phyloP scores from a whole-genome alignment of 2,888 invertebrate species.

The Ectropis crepuscularia region DNA sequence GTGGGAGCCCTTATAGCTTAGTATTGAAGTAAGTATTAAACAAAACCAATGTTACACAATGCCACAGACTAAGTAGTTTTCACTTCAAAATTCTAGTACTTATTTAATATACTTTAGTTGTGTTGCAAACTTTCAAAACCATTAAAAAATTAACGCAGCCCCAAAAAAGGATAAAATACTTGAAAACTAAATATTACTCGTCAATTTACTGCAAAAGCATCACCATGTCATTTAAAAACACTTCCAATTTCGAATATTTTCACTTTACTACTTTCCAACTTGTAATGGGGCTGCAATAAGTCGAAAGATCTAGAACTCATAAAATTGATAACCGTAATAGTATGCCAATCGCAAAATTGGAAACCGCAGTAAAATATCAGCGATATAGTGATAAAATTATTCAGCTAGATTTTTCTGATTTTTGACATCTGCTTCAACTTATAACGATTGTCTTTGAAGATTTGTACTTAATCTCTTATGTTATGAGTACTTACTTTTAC shows the following conservation, averaged over 20 bases:
- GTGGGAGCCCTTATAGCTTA: too few relatives aligned
- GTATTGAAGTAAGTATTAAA: too few relatives aligned
- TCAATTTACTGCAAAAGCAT: constrained; percentile 22
- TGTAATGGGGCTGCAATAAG: constrained; percentile 28
- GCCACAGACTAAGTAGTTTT: too few relatives aligned
- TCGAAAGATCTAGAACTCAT: constrained; percentile 21
- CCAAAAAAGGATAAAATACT: not conserved
- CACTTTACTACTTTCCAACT: constrained; percentile 28
- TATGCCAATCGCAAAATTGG: constrained; percentile 29
- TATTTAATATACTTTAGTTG: too few relatives aligned
- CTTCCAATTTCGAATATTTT: constrained; percentile 27
- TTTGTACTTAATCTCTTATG: too few relatives aligned
- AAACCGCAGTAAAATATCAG: constrained; percentile 22
- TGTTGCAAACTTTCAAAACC: too few relatives aligned
- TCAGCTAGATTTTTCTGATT: not conserved
- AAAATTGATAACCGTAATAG: constrained; percentile 29
- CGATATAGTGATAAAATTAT: constrained; percentile 7
- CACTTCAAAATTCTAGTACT: too few relatives aligned
- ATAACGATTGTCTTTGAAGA: too few relatives aligned
- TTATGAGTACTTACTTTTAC: too few relatives aligned
- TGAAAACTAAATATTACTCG: constrained; percentile 5
- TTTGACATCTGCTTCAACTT: too few relatives aligned
- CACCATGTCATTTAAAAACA: constrained; percentile 21
- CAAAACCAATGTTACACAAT: too few relatives aligned
- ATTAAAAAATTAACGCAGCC: not conserved